Conservation (phyloP, 2,113 vertebrate genomes). For the Hyperopisus bebe region DNA sequence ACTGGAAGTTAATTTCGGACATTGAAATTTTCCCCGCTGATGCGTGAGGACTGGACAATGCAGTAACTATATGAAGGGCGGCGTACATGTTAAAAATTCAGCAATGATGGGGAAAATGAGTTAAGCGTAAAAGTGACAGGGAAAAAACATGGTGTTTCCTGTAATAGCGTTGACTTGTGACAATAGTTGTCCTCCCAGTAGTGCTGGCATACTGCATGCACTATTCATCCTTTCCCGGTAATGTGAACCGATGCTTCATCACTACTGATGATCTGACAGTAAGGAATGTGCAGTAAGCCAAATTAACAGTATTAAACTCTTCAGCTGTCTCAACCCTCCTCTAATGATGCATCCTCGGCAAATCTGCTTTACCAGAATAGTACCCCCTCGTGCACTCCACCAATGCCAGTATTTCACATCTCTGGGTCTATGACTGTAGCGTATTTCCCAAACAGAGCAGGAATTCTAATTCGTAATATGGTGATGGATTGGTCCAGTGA, state of each 20-base stretch:
- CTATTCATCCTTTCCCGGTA: neutral
- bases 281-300: neutral
- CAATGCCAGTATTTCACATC: neutral
- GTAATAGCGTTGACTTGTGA: neutral
- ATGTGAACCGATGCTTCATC: neutral
- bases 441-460: neutral
- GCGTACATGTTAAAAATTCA: neutral
- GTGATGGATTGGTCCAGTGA: neutral
- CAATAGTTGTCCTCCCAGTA: neutral
- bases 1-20: neutral
- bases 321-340: neutral
- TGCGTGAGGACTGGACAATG: neutral
- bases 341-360: neutral
- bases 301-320: neutral
- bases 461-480: neutral
- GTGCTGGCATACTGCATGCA: neutral
- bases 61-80: neutral
- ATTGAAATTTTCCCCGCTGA: neutral
- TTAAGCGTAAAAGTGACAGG: neutral
- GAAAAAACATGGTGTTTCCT: neutral
- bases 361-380: constrained; percentile 1
- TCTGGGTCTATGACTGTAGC: neutral
- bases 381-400: neutral
- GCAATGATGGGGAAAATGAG: neutral
- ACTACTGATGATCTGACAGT: neutral